These are phyloP conservation scores for Petrocephalus microphthalmus DNA, from an alignment of 2,113 vertebrate genomes.

Conservation along the genomic window DNA sequence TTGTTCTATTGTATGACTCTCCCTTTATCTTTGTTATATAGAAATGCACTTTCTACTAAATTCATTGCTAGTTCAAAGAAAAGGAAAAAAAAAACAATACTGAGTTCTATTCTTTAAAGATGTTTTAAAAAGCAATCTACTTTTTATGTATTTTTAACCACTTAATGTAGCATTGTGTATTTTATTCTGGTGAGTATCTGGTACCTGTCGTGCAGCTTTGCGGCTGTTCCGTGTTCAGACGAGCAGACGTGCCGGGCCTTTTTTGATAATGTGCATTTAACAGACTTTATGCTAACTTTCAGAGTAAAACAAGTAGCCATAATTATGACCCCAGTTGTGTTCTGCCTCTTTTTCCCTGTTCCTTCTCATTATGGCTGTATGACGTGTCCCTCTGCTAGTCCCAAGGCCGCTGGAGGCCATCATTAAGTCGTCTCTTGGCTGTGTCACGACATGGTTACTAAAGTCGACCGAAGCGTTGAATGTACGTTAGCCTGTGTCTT, in stretches of 20 bases:
- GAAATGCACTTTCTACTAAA: constrained; percentile 79
- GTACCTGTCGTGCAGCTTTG: constrained; percentile 68
- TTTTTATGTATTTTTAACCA: constrained; percentile 76
- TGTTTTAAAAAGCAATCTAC: constrained; percentile 62
- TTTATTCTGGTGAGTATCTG: constrained; percentile 74
- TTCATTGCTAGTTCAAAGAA: constrained; percentile 58
- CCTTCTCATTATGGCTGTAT: not conserved
- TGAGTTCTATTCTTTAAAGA: constrained; percentile 67
- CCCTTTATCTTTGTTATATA: constrained; percentile 63
- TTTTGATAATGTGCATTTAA: constrained; percentile 78
- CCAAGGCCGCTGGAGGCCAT: not conserved
- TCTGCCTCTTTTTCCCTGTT: not conserved
- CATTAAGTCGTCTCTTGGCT: not conserved
- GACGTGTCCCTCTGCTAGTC: not conserved
- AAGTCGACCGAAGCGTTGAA: not conserved
- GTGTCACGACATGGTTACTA: not conserved
- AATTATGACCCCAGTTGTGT: constrained; percentile 40
- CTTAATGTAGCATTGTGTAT: constrained; percentile 75
- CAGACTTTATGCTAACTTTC: constrained; percentile 68
- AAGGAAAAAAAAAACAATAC: constrained; percentile 47
- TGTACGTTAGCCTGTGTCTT: not conserved
- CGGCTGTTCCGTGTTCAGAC: constrained; percentile 52
- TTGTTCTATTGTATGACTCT: constrained; percentile 45
- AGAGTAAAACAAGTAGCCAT: constrained; percentile 67
- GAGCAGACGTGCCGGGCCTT: constrained; percentile 65